These are phyloP conservation scores for Oithona nana DNA, from an alignment of 2,888 invertebrate species.

Conservation along the genomic window DNA sequence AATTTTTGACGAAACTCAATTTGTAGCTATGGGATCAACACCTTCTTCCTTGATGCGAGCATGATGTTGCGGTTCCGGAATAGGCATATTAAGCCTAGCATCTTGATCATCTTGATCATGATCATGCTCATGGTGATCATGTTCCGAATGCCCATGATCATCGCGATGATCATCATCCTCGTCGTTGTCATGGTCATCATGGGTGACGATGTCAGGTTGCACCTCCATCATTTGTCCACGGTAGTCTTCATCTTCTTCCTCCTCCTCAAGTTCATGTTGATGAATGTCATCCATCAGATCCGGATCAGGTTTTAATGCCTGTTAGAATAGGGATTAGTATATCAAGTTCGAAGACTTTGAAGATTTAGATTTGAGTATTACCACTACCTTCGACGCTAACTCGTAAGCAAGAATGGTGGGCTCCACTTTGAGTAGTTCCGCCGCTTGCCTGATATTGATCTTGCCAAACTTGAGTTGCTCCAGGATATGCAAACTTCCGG, in stretches of 20 bases:
- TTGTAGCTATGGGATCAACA: neutral
- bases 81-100: too few species aligned
- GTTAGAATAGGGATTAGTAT: too few species aligned
- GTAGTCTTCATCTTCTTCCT: neutral
- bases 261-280: neutral
- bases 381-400: slow-evolving; percentile 11
- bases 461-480: slow-evolving; percentile 1
- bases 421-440: slow-evolving; percentile 9
- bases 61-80: too few species aligned
- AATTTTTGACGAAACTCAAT: neutral
- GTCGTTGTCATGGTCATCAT: neutral
- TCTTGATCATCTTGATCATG: neutral
- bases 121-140: neutral
- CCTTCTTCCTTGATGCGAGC: neutral
- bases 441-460: slow-evolving; percentile 12
- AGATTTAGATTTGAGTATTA: neutral
- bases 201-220: neutral
- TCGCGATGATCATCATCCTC: neutral
- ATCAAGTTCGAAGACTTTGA: too few species aligned
- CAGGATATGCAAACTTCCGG: neutral
- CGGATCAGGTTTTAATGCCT: too few species aligned
- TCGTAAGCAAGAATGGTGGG: slow-evolving; percentile 8
- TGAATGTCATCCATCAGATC: too few species aligned
- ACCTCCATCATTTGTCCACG: neutral
- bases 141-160: neutral